Base-by-base conservation (phyloP, 2,113 vertebrate genomes). In the Stercorarius parasiticus region DNA sequence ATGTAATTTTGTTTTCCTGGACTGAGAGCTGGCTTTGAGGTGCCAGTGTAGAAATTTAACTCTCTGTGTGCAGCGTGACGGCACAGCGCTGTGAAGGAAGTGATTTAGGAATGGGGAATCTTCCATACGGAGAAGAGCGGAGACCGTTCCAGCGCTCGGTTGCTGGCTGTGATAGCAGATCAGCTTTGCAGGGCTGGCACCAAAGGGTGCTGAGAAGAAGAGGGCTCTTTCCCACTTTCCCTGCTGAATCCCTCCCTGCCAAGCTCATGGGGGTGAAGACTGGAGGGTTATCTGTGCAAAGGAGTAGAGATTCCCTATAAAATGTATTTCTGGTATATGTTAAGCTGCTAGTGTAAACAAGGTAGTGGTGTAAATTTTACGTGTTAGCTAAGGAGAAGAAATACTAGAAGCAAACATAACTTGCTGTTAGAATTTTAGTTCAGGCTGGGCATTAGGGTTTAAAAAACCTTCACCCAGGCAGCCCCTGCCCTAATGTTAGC, bases 141-240 rank as follows among this genome's bases (percentile, higher is more conserved):
- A 77, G 50, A 3, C 22, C 49, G 21, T 38, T 52, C n/a, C n/a
- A n/a, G 49, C 0, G 0, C 10, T 15, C 1, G 3, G 15, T 4
- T 79, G 29, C 29, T 56, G 32, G 22, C 17, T n/a, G 21, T 45
- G 65, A 32, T 4, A 25, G 72, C 32, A 83, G 62, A 52, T 65
- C 1, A 12, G 30, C 40, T 81, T 86, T 0, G 3, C 62, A 81
- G 84, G 84, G 36, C 49, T 87, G 66, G 20, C 29, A 79, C 21
- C 22, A 71, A 86, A 40, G 10, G 26, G 2, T 56, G 20, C 32
- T 43, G 43, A 69, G 38, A 5, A n/a, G 38, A 43, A 49, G 34
- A 16, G 6, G n/a, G 2, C 10, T 72, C 11, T 40, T 45, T 78
- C 23, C 56, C 23, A 11, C 26, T 55, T 49, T 53, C 9, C 18